Base-by-base conservation (phyloP, 1,140 invertebrate genomes). In the roundworm (Caenorhabditis elegans) region DNA sequence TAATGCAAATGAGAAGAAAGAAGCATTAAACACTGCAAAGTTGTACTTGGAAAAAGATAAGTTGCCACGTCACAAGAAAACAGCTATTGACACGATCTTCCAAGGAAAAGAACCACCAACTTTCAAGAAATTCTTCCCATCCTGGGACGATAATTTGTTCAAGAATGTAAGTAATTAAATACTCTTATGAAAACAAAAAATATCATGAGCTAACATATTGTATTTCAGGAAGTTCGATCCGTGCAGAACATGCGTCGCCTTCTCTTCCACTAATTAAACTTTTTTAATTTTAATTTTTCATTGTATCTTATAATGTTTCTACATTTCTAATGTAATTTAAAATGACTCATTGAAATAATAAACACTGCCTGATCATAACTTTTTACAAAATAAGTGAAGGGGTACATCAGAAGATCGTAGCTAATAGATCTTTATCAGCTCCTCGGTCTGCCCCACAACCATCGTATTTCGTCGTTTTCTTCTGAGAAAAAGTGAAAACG, bases 1-100 rank as follows among this genome's bases (percentile, higher is more conserved):
- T n/a, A 92, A 92, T 13, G 91, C 92, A 28, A 91, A 93, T 65
- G 94, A 94, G 85, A 93, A 92, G 81, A 89, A 91, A 79, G 91
- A 91, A 22, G 91, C 92, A n/a, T 86, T 91, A 26, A 88, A 91
- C n/a, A 92, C 93, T 75, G 91, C 93, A 48, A 90, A 88, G 80
- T 85, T 85, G 46, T 88, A 86, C 80, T 48, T 88, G 70, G 80
- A 86, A 75, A 86, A 87, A 24, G 85, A 85, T 43, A 70, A 80
- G 1, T 13, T 88, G 46, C 86, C 88, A 22, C 81, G 88, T 19
- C 85, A 85, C 48, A 89, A 89, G 78, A 84, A 86, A 39, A 86
- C 88, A 3, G 28, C 76, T n/a, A 86, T 89, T 31, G 87, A 82
- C 39, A 80, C 43, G 2, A 80, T 80, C 26, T 70, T 49, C 34